Percentiles rank a stretch among this genome's conserved stretches.
Conservation (phyloP, 2,113 vertebrate species). For the Azemiops feae region DNA sequence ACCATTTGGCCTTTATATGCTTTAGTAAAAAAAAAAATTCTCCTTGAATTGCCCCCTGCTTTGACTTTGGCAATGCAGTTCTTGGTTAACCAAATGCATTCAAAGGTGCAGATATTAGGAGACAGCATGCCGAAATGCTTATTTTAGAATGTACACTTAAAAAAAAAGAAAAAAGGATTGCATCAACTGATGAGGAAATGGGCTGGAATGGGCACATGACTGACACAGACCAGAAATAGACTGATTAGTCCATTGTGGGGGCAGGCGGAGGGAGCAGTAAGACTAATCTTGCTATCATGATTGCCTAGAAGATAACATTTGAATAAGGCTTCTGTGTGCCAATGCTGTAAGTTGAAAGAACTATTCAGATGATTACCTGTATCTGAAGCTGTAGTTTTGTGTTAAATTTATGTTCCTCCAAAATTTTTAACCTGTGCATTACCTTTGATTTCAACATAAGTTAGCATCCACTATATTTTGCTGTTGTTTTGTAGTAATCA, state of each 20-base stretch:
- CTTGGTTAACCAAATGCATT: background rate
- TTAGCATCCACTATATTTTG: background rate
- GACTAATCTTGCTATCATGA: background rate
- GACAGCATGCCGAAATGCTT: background rate
- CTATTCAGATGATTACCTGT: slow-evolving; percentile 10
- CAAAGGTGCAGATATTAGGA: background rate
- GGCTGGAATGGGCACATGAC: background rate
- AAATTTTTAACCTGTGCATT: background rate
- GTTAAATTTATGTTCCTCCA: background rate
- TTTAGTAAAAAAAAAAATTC: background rate
- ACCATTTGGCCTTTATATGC: background rate
- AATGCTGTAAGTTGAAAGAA: background rate
- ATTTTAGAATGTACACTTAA: background rate
- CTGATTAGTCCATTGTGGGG: background rate
- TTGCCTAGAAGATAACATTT: background rate
- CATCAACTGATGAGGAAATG: background rate
- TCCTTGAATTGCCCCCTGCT: background rate
- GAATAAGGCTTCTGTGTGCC: background rate
- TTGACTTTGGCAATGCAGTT: background rate
- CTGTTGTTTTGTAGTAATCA: background rate
- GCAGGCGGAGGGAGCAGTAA: background rate
- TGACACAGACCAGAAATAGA: background rate
- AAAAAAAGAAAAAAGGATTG: background rate
- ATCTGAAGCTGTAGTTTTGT: slow-evolving; percentile 12
- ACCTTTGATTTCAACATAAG: slow-evolving; percentile 11